A percentile compares a stretch with the other conserved stretches of the same genome.
These are phyloP conservation scores for Alentia gelatinosa DNA, from an alignment of 2,888 invertebrate species.

Conservation along the genomic window DNA sequence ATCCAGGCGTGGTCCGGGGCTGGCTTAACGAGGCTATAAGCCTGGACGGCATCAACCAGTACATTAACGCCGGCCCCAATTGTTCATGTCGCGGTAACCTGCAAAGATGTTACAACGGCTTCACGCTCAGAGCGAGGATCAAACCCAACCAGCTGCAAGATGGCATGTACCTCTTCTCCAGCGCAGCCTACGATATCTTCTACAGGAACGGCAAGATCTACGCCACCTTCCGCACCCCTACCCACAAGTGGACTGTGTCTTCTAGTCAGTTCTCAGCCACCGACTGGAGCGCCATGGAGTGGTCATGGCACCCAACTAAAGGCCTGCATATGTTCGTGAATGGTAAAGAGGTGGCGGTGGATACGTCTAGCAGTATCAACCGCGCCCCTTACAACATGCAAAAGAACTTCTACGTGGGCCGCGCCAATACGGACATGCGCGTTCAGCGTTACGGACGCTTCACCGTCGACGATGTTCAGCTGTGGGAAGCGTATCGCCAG, in stretches of 20 bases:
- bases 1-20: slow-evolving; percentile 57
- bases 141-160: slow-evolving; percentile 71
- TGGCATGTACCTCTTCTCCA: slow-evolving; percentile 76
- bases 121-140: slow-evolving; percentile 73
- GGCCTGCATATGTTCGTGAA: slow-evolving; percentile 76
- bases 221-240: slow-evolving; percentile 71
- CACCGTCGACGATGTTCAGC: slow-evolving; percentile 76
- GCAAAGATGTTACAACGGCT: slow-evolving; percentile 75
- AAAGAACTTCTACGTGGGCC: slow-evolving; percentile 38
- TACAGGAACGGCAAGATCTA: slow-evolving; percentile 74
- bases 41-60: slow-evolving; percentile 74
- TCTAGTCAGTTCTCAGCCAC: slow-evolving; percentile 65
- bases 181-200: slow-evolving; percentile 75
- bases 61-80: slow-evolving; percentile 75
- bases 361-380: neutral
- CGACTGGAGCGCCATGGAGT: slow-evolving; percentile 73
- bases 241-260: slow-evolving; percentile 67
- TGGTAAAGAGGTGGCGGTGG: slow-evolving; percentile 64
- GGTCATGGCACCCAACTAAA: slow-evolving; percentile 76
- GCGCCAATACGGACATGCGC: neutral
- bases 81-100: slow-evolving; percentile 76
- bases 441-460: slow-evolving; percentile 67
- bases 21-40: slow-evolving; percentile 62
- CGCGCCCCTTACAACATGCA: neutral
- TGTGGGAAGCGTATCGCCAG: slow-evolving; percentile 73